A percentile compares a stretch with the other conserved stretches of the same genome.
Conservation (phyloP, 30 jellyfish, hydroid and myxozoan species). For the Rhopilema esculentum region DNA sequence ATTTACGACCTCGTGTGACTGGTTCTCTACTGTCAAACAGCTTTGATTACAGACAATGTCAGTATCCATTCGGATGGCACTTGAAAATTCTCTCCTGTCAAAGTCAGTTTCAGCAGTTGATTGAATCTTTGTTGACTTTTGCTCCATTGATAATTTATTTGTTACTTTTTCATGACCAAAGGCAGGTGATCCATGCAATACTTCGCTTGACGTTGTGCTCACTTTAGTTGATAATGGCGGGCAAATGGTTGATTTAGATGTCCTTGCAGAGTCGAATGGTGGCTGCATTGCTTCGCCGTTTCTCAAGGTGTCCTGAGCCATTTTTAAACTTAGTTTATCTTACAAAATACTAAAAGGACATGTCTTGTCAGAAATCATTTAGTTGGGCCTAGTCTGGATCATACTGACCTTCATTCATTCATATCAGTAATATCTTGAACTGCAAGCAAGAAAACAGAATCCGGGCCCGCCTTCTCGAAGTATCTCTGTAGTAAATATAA, state of each 20-base stretch:
- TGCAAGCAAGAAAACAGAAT: neutral
- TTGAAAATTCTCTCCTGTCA: neutral
- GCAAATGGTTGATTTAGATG: neutral
- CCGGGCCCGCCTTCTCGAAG: neutral
- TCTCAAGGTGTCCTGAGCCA: neutral
- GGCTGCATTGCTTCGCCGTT: neutral
- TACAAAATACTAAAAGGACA: too few relatives aligned
- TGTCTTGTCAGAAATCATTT: too few relatives aligned
- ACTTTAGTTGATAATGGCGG: neutral
- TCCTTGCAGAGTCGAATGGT: neutral
- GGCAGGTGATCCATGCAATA: neutral
- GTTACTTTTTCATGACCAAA: neutral
- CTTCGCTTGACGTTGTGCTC: too few relatives aligned
- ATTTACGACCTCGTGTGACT: constrained; percentile 13
- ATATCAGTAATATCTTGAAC: neutral
- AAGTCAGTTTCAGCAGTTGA: neutral
- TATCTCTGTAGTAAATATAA: neutral
- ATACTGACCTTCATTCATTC: too few relatives aligned
- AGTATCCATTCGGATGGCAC: neutral
- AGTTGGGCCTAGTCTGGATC: too few relatives aligned
- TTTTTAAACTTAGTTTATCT: neutral
- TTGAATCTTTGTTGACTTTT: neutral
- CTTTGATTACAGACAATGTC: neutral
- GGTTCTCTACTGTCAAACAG: neutral
- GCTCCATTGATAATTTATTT: neutral